Evolutionary conservation across 2,113 vertebrate genomes (phyloP).

Genomic region (Picathartes gymnocephalus): DNA sequence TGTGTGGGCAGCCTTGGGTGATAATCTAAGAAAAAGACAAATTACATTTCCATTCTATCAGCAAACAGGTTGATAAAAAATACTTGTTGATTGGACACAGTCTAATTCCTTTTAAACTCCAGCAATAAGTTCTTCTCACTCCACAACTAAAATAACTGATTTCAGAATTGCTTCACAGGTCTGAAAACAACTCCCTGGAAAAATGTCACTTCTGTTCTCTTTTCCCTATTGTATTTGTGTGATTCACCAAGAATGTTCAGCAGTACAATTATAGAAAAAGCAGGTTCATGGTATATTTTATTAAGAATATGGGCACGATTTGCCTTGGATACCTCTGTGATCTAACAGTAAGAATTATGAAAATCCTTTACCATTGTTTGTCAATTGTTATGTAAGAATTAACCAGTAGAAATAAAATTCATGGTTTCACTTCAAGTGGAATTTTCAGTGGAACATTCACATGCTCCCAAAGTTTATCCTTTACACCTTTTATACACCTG

Average conservation of each 20-base stretch:
- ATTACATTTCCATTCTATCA: neutral
- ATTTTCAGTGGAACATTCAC: neutral
- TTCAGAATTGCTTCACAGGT: neutral
- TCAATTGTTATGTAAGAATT: neutral
- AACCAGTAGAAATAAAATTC: neutral
- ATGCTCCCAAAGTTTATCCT: neutral
- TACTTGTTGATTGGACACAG: neutral
- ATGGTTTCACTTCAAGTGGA: neutral
- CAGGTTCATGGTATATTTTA: neutral
- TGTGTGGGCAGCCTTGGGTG: neutral
- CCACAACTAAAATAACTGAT: neutral
- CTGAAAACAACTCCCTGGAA: neutral
- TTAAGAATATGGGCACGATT: neutral
- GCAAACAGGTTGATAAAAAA: neutral
- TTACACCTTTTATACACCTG: neutral
- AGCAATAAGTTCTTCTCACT: neutral
- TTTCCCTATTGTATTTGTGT: neutral
- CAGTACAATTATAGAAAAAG: neutral
- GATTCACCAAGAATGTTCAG: neutral
- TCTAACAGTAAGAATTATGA: neutral
- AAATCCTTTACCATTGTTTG: neutral
- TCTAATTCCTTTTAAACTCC: neutral
- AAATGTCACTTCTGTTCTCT: neutral
- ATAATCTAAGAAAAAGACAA: neutral
- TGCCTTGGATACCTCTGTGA: neutral